Percentiles rank a stretch among this genome's conserved stretches.
Evolutionary conservation across 2,888 invertebrate species (phyloP).

Genomic region (Sarcophaga variegata): DNA sequence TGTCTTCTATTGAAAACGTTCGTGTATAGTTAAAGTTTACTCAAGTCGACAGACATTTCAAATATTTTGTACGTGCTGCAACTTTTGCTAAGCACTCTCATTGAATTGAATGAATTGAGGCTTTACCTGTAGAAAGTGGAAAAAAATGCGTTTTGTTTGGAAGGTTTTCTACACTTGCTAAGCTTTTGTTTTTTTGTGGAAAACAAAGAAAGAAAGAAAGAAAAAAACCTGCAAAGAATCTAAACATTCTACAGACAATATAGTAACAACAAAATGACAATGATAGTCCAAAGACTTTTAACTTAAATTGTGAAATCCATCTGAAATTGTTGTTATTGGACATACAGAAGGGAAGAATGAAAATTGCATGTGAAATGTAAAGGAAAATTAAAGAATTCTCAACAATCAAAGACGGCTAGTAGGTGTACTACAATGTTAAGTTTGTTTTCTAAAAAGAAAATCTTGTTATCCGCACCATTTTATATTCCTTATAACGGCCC

Average conservation of each 20-base stretch:
- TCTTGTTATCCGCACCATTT: not conserved
- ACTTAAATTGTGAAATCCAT: conserved; percentile 38
- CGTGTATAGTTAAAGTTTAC: conserved; percentile 67
- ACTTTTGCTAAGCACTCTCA: conserved; percentile 39
- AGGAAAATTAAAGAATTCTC: not conserved
- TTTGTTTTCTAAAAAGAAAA: not conserved
- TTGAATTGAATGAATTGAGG: conserved; percentile 13
- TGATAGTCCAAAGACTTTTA: conserved; percentile 56
- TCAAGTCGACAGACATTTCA: conserved; percentile 69
- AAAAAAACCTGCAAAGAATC: not conserved
- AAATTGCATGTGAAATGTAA: not conserved
- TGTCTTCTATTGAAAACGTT: conserved; percentile 58
- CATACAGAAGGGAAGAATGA: conserved; percentile 11
- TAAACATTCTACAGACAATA: conserved; percentile 38
- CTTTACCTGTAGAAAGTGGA: conserved; percentile 6
- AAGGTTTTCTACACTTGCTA: conserved; percentile 24
- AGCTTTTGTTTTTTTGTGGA: conserved; percentile 4
- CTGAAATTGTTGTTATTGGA: conserved; percentile 24
- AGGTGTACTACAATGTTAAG: not conserved
- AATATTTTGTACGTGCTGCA: conserved; percentile 68
- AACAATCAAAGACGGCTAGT: not conserved
- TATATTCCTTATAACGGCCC: too few relatives aligned
- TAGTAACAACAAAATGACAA: conserved; percentile 11
- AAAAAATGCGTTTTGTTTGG: conserved; percentile 55
- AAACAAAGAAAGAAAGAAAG: not conserved